A percentile compares a stretch with the other conserved stretches of the same genome.
Evolutionary conservation across 2,888 invertebrate genomes (phyloP).

Genomic region (Ochropacha duplaris): DNA sequence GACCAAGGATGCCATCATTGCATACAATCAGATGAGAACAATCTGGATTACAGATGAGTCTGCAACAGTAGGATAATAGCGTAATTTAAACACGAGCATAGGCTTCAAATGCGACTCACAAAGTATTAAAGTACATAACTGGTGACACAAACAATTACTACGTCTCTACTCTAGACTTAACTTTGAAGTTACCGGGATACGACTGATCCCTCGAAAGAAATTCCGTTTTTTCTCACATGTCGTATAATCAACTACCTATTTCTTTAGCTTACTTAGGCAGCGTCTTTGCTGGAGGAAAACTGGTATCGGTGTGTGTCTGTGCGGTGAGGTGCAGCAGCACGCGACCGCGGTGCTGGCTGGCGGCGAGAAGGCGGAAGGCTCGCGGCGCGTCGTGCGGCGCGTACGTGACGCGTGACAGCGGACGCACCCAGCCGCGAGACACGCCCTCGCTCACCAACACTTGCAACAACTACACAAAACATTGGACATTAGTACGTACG

Average conservation of each 20-base stretch:
- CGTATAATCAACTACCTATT: too few species aligned
- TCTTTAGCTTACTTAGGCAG: not conserved
- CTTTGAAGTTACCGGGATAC: too few species aligned
- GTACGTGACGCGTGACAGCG: slow-evolving; percentile 53
- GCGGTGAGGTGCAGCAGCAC: slow-evolving; percentile 42
- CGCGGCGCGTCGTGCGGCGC: slow-evolving; percentile 37
- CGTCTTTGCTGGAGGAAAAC: slow-evolving; percentile 12
- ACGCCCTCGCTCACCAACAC: slow-evolving; percentile 55
- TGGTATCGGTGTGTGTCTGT: slow-evolving; percentile 9
- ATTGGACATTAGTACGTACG: too few species aligned
- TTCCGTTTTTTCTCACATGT: too few species aligned
- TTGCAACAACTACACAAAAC: slow-evolving; percentile 40
- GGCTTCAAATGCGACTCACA: too few species aligned
- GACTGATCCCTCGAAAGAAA: too few species aligned
- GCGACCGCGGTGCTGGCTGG: slow-evolving; percentile 54
- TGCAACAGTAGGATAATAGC: not conserved
- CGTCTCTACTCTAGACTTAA: too few species aligned
- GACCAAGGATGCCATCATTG: slow-evolving; percentile 33
- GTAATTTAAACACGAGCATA: too few species aligned
- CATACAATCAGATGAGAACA: slow-evolving; percentile 38
- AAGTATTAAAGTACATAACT: too few species aligned
- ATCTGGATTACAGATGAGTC: slow-evolving; percentile 8
- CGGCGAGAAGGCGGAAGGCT: slow-evolving; percentile 52
- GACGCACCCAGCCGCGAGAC: slow-evolving; percentile 52
- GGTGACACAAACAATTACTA: too few species aligned